phyloP scores from a whole-genome alignment of 2,113 vertebrate species.

The Lasiurus borealis region DNA sequence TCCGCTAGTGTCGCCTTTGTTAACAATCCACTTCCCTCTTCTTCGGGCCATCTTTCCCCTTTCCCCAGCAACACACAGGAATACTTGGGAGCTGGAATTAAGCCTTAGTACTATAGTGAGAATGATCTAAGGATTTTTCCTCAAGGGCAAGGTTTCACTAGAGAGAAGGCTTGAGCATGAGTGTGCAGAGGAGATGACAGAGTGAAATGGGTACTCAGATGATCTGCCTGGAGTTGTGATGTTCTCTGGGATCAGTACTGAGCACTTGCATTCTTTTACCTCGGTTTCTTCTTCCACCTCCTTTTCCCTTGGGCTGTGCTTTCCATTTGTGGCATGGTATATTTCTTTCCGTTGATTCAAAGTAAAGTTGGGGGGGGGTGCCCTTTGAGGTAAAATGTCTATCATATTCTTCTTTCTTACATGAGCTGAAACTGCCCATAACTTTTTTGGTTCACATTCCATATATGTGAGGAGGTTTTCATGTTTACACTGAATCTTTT shows the following conservation, averaged over 20 bases:
- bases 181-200: not conserved
- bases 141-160: not conserved
- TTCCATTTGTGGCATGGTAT: not conserved
- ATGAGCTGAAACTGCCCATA: not conserved
- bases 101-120: not conserved
- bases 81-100: not conserved
- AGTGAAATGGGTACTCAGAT: not conserved
- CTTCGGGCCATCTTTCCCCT: not conserved
- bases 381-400: not conserved
- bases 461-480: not conserved
- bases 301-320: not conserved
- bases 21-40: not conserved
- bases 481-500: not conserved
- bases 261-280: not conserved
- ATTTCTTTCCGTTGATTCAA: not conserved
- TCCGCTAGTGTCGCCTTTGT: not conserved
- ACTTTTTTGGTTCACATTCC: not conserved
- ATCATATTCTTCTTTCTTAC: not conserved
- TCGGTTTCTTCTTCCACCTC: not conserved
- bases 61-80: not conserved
- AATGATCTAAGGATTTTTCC: not conserved
- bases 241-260: not conserved
- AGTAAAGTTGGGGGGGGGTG: not conserved
- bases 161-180: not conserved
- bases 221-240: not conserved